These are phyloP conservation scores for Rhyacophila brunnea DNA, from an alignment of 1,140 invertebrate species.

Conservation along the genomic window DNA sequence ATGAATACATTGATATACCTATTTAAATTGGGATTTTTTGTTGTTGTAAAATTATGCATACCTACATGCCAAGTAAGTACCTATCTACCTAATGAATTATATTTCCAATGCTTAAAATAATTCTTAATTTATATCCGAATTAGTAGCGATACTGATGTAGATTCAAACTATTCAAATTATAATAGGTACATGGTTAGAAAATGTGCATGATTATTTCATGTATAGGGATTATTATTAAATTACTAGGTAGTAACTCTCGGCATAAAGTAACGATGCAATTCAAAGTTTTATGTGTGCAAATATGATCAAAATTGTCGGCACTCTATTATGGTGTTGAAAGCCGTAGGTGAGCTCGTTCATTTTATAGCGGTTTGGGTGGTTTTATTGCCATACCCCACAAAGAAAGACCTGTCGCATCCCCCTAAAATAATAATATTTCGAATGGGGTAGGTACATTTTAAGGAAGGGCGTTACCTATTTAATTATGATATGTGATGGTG, in stretches of 20 bases:
- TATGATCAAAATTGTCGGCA: slow-evolving; percentile 29
- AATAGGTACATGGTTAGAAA: too few species aligned
- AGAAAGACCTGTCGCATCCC: slow-evolving; percentile 22
- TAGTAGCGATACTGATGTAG: too few species aligned
- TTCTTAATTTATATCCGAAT: too few species aligned
- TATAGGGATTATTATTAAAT: too few species aligned
- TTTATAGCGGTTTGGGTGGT: slow-evolving; percentile 2
- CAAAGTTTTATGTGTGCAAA: slow-evolving; percentile 25
- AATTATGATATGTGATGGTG: slow-evolving; percentile 33
- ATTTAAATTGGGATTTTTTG: slow-evolving; percentile 6
- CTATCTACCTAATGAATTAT: too few species aligned
- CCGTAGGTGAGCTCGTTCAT: slow-evolving; percentile 20
- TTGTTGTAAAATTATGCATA: too few species aligned
- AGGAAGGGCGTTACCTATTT: slow-evolving; percentile 15
- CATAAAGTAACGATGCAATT: slow-evolving; percentile 25
- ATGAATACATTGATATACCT: not conserved
- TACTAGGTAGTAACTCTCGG: too few species aligned
- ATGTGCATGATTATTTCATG: too few species aligned
- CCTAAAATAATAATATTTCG: slow-evolving; percentile 12
- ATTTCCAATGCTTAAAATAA: too few species aligned
- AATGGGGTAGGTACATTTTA: not conserved
- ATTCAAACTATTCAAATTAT: too few species aligned
- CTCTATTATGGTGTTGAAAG: slow-evolving; percentile 24
- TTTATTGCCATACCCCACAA: slow-evolving; percentile 13
- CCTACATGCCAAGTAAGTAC: too few species aligned